A percentile compares a stretch with the other conserved stretches of the same genome.
These are phyloP conservation scores for Vultur gryphus DNA, from an alignment of 2,797 vertebrate genomes.

Conservation along the genomic window DNA sequence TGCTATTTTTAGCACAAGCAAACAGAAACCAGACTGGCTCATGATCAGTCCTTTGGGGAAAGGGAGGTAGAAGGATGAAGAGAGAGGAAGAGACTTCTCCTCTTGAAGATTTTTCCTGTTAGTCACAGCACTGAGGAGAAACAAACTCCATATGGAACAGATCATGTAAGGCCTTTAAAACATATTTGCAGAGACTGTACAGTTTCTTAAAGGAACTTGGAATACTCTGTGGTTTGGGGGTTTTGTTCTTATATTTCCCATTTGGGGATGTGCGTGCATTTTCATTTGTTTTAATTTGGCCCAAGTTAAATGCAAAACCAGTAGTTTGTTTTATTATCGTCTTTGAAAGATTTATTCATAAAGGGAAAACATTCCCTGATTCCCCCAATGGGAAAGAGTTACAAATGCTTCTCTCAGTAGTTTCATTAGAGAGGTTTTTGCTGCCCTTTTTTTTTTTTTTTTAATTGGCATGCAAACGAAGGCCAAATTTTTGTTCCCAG, in stretches of 20 bases:
- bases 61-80: constrained; percentile 10
- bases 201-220: constrained; percentile 37
- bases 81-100: constrained; percentile 41
- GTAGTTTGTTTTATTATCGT: constrained; percentile 12
- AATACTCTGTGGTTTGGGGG: not conserved
- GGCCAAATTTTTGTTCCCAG: not conserved
- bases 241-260: constrained; percentile 16
- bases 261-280: not conserved
- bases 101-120: constrained; percentile 59
- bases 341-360: not conserved
- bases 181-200: constrained; percentile 12
- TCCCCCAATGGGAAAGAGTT: not conserved
- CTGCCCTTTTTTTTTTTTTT: not conserved
- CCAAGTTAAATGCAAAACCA: not conserved
- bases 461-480: not conserved
- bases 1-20: constrained; percentile 26
- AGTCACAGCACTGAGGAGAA: constrained; percentile 49
- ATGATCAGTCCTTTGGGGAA: constrained; percentile 21
- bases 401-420: not conserved
- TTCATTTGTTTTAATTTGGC: constrained; percentile 34
- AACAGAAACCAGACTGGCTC: constrained; percentile 35
- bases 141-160: constrained; percentile 56
- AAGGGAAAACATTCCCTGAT: not conserved
- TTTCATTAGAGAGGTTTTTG: not conserved
- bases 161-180: constrained; percentile 52